Evolutionary conservation across 1,140 invertebrate species (phyloP), one percentile per base, ranked within the genome.

Genomic region (Drosophila melanogaster): DNA sequence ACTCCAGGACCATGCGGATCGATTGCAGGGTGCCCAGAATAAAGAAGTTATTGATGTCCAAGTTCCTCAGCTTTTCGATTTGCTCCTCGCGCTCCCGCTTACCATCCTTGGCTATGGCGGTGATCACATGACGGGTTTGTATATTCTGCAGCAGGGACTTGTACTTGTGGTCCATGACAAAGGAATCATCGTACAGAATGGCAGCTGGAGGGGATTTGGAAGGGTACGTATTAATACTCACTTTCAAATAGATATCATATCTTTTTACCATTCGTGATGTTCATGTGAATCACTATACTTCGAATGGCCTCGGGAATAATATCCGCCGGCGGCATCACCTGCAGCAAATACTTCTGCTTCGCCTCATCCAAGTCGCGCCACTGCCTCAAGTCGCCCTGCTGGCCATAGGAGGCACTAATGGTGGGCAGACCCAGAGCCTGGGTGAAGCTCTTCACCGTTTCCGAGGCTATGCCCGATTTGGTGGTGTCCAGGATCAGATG

Each of bases 131-230:
- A 2, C 97, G 93, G 0, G 97, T 97, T 15, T 97, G 96, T 26
- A 98, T 95, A 92, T 98, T 98, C 89, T 97, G 94, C 12, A 98
- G 92, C 1, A 98, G 92, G 7, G 96, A 96, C 92, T 97, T 97
- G 92, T 97, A 98, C 92, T 98, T 98, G 93, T 98, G 96, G 77
- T 97, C 96, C 96, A 98, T 97, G 0, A 96, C 95, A 83, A 98
- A 98, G 22, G 95, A 95, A 11, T 96, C 94, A 81, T 98, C 97
- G 91, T 97, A 98, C 7, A 98, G 93, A 44, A 98, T 96, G 3
- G 96, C 98, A 17, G 97, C 81, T 85, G 15, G 11, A 4, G 11
- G 7, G 2, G 24, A 22, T n/a, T 15, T 26, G 2, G 22, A n/a
- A 38, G 19, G 30, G 8, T 2, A 30, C 10, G 10, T 7, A 10